These are phyloP conservation scores for Rhea pennata DNA, from an alignment of 2,113 vertebrate genomes.

Conservation along the genomic window DNA sequence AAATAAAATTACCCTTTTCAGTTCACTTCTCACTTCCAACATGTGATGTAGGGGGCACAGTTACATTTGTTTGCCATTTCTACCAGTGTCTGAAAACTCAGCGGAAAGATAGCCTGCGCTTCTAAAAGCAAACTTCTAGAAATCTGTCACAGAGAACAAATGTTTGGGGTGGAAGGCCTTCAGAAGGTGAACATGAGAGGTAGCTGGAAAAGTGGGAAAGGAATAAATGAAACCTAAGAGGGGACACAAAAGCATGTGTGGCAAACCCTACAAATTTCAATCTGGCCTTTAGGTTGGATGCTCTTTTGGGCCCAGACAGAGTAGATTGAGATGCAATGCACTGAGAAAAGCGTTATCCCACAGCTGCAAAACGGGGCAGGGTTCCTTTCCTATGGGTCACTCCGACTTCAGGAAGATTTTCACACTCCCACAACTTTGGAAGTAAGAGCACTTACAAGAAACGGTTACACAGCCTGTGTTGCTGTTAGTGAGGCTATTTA, in stretches of 20 bases:
- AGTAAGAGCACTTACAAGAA: neutral
- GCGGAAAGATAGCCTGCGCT: neutral
- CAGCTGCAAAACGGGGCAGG: neutral
- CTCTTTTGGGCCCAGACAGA: neutral
- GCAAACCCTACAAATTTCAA: neutral
- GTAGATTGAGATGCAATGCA: neutral
- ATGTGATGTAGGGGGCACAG: neutral
- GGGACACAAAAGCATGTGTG: neutral
- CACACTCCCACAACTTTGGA: neutral
- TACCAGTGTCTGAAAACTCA: neutral
- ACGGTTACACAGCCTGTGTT: neutral
- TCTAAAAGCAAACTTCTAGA: neutral
- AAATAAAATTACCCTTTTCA: conserved; percentile 27
- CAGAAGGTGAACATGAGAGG: neutral
- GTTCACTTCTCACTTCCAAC: neutral
- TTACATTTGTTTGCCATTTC: conserved; percentile 26
- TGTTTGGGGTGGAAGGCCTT: neutral
- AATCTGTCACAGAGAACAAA: neutral
- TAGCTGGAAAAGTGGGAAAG: neutral
- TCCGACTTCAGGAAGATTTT: neutral
- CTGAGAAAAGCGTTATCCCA: neutral
- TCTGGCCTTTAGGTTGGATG: neutral
- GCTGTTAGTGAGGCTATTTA: neutral
- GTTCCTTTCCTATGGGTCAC: neutral
- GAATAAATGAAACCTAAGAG: neutral